These are phyloP conservation scores for Amorpha juglandis DNA, from an alignment of 2,888 invertebrate species.

Conservation along the genomic window DNA sequence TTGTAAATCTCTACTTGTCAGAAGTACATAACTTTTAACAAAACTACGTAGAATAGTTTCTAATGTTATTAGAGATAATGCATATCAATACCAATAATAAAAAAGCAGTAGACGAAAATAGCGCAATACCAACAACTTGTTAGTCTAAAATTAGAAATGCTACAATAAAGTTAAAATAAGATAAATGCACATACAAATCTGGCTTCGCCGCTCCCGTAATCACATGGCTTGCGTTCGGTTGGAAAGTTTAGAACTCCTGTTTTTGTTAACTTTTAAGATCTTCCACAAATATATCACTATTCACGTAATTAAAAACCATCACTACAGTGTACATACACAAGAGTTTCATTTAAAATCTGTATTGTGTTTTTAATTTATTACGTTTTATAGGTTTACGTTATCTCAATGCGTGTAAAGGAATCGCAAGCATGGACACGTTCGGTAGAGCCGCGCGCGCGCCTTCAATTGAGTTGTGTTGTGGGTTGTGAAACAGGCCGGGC, in stretches of 20 bases:
- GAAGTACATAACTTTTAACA: too few species aligned
- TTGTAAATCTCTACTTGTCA: too few species aligned
- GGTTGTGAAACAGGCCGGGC: conserved; percentile 8
- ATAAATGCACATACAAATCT: conserved; percentile 73
- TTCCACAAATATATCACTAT: conserved; percentile 65
- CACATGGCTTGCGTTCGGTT: conserved; percentile 77
- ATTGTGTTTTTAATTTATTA: conserved; percentile 32
- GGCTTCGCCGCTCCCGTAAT: conserved; percentile 66
- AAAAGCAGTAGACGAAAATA: neutral
- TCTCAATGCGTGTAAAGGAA: conserved; percentile 39
- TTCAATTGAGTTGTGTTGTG: conserved; percentile 47
- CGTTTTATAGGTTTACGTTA: conserved; percentile 39
- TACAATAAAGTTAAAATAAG: conserved; percentile 67
- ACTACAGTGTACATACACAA: conserved; percentile 46
- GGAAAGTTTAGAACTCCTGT: conserved; percentile 72
- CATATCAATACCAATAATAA: neutral
- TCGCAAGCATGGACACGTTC: conserved; percentile 43
- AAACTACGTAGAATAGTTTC: too few species aligned
- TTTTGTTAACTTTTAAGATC: conserved; percentile 66
- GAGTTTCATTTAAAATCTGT: neutral
- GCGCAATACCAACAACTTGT: conserved; percentile 15
- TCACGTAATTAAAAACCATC: conserved; percentile 58
- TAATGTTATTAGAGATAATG: neutral
- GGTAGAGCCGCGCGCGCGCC: conserved; percentile 64
- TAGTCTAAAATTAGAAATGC: conserved; percentile 58